These are phyloP conservation scores for Canis aureus DNA, from an alignment of 2,113 vertebrate species.

Conservation along the genomic window DNA sequence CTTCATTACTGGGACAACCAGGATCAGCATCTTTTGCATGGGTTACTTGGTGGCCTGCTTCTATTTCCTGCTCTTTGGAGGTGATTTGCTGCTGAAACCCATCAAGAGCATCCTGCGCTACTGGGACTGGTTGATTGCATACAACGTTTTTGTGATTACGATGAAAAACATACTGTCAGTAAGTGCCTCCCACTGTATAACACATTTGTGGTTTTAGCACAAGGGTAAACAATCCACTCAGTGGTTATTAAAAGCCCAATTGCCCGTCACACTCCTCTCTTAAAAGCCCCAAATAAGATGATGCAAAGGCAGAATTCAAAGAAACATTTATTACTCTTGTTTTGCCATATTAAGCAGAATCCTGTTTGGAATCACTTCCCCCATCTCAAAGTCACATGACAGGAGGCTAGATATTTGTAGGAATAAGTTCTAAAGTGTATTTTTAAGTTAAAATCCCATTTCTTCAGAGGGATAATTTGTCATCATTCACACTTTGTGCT, in stretches of 20 bases:
- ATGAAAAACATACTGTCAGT: slow-evolving; percentile 99
- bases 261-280: background rate
- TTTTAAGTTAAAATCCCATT: background rate
- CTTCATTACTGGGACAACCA: slow-evolving; percentile 98
- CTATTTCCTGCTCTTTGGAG: slow-evolving; percentile 98
- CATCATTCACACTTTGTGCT: background rate
- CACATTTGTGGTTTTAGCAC: background rate
- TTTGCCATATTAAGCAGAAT: background rate
- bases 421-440: slow-evolving; percentile 53
- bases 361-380: accelerated
- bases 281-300: slow-evolving; percentile 7
- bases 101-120: slow-evolving; percentile 97
- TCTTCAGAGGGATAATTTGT: background rate
- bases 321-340: background rate
- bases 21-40: slow-evolving; percentile 99
- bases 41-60: slow-evolving; percentile 99
- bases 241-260: slow-evolving; percentile 63
- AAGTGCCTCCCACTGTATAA: slow-evolving; percentile 67
- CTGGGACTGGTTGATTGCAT: slow-evolving; percentile 99
- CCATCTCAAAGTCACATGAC: slow-evolving; percentile 33
- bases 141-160: slow-evolving; percentile 99
- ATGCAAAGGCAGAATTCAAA: background rate
- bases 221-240: background rate
- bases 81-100: slow-evolving; percentile 96
- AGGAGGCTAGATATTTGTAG: background rate